phyloP scores from a whole-genome alignment of 2,888 invertebrate genomes.

The Tenthredo amoena region DNA sequence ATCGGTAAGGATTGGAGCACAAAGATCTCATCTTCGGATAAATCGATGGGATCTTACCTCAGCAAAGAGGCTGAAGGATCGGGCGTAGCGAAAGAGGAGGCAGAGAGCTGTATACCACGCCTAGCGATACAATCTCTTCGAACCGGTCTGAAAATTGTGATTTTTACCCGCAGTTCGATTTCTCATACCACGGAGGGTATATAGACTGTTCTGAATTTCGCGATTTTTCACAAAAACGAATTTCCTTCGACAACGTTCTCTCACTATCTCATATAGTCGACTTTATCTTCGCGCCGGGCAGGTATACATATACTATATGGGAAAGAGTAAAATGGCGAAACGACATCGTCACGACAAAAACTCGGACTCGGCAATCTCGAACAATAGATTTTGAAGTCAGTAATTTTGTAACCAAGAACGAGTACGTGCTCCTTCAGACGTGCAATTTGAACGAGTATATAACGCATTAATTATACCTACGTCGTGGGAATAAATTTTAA shows the following conservation, averaged over 20 bases:
- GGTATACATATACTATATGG: not conserved
- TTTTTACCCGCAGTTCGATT: not conserved
- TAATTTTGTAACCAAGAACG: constrained; percentile 26
- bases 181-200: not conserved
- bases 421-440: constrained; percentile 34
- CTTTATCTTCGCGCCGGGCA: not conserved
- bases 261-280: not conserved
- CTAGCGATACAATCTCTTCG: constrained; percentile 24
- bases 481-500: constrained; percentile 34
- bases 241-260: not conserved
- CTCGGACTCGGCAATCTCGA: constrained; percentile 17
- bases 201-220: not conserved
- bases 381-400: constrained; percentile 43
- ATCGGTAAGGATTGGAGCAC: constrained; percentile 12
- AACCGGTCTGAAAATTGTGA: constrained; percentile 39
- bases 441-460: constrained; percentile 37
- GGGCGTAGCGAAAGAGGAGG: constrained; percentile 30
- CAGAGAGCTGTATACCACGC: constrained; percentile 29
- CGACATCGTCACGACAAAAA: constrained; percentile 12
- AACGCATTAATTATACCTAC: constrained; percentile 35
- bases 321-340: not conserved
- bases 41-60: constrained; percentile 26
- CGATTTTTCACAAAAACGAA: not conserved
- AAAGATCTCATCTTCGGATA: constrained; percentile 13
- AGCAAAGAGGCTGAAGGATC: constrained; percentile 20